Evolutionary conservation across 2,797 vertebrate species (phyloP).

Genomic region (Lacerta viridis): DNA sequence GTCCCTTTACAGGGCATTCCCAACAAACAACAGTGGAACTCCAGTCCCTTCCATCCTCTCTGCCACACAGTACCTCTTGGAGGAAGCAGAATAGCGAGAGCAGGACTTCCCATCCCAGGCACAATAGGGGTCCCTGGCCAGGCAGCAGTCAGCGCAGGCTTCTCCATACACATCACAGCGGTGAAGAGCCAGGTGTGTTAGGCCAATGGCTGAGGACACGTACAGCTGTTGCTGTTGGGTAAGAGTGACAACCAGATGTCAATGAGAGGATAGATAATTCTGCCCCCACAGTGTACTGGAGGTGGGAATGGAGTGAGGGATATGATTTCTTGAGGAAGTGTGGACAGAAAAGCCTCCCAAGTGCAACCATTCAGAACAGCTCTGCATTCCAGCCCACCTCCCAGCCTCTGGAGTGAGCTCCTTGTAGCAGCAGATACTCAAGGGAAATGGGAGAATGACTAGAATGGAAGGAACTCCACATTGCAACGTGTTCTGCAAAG

Average conservation of each 20-base stretch:
- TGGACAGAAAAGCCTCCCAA: conserved; percentile 8
- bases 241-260: conserved; percentile 37
- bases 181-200: conserved; percentile 96
- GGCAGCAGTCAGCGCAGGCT: conserved; percentile 96
- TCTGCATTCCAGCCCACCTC: no score
- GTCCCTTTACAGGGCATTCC: neutral
- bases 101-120: conserved; percentile 99
- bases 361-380: no score
- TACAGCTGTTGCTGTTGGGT: conserved; percentile 95
- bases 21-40: neutral
- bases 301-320: neutral
- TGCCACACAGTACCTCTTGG: conserved; percentile 89
- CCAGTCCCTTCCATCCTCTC: neutral
- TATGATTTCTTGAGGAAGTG: neutral
- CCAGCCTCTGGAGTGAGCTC: neutral
- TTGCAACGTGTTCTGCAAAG: neutral
- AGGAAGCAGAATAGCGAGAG: conserved; percentile 95
- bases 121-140: conserved; percentile 96
- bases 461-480: neutral
- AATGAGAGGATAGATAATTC: neutral
- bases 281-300: neutral
- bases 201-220: conserved; percentile 91
- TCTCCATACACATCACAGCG: conserved; percentile 96
- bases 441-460: neutral
- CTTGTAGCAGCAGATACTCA: neutral